Percentiles rank a stretch among this genome's conserved stretches.
Conservation (phyloP, 1,140 invertebrate species). For the Hypsibius dujardini region DNA sequence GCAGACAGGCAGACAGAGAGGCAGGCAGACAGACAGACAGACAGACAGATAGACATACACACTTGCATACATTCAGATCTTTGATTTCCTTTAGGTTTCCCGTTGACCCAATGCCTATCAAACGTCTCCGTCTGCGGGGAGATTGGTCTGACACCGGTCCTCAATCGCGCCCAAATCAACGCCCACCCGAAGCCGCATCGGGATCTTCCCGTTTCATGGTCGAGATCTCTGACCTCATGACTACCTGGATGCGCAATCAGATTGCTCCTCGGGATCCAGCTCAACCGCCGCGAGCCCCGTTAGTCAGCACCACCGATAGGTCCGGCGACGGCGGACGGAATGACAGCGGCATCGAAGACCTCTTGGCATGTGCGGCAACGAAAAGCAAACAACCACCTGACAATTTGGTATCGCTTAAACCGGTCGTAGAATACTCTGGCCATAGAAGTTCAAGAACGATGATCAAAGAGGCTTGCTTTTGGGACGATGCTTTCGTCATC, state of each 20-base stretch:
- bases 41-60: background rate
- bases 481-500: slow-evolving; percentile 62
- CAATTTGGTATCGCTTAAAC: background rate
- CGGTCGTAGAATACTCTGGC: slow-evolving; percentile 45
- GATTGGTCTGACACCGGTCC: slow-evolving; percentile 82
- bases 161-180: slow-evolving; percentile 50
- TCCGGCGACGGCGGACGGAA: slow-evolving; percentile 9
- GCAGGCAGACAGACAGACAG: background rate
- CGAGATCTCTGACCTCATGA: slow-evolving; percentile 13
- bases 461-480: slow-evolving; percentile 78
- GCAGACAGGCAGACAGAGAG: too few relatives aligned
- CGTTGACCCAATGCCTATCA: slow-evolving; percentile 39
- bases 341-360: background rate
- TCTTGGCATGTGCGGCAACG: background rate
- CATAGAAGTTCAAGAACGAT: slow-evolving; percentile 66
- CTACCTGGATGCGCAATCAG: slow-evolving; percentile 15
- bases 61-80: slow-evolving; percentile 14
- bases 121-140: slow-evolving; percentile 55
- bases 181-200: slow-evolving; percentile 19
- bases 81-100: slow-evolving; percentile 21
- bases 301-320: background rate
- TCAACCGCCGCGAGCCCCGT: background rate
- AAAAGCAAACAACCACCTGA: background rate
- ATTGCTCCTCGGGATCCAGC: background rate
- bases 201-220: slow-evolving; percentile 14